phyloP scores from a whole-genome alignment of 2,888 invertebrate species.

The Papilio protenor region DNA sequence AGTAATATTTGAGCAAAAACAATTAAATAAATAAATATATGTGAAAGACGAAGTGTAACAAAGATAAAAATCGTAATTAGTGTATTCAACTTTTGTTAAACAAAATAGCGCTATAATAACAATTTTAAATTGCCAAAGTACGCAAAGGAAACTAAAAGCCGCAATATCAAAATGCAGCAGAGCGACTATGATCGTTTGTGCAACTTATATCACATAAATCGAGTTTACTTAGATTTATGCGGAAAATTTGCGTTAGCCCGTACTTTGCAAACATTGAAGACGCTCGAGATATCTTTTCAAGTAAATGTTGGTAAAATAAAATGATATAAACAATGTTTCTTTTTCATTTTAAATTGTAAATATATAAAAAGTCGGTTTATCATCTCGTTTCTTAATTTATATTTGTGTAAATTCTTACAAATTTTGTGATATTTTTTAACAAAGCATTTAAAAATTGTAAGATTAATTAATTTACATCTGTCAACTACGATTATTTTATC shows the following conservation, averaged over 20 bases:
- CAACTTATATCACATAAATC: constrained; percentile 25
- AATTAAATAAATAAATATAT: no score
- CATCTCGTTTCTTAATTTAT: not conserved
- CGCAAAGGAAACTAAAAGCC: not conserved
- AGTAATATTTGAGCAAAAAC: no score
- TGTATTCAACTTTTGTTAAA: no score
- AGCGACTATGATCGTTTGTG: constrained; percentile 16
- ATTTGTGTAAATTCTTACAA: not conserved
- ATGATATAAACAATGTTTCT: not conserved
- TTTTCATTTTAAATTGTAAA: not conserved
- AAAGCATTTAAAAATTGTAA: not conserved
- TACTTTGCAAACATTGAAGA: constrained; percentile 22
- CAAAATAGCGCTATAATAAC: no score
- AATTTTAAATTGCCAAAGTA: not conserved
- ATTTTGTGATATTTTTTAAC: no score
- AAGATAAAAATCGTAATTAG: no score
- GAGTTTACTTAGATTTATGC: constrained; percentile 33
- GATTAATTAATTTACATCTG: not conserved
- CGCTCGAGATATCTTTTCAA: not conserved
- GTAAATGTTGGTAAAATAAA: constrained; percentile 19
- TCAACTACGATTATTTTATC: not conserved
- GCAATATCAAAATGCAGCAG: constrained; percentile 22
- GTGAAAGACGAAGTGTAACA: no score
- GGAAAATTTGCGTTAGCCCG: constrained; percentile 22
- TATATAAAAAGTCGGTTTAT: not conserved